phyloP scores from a whole-genome alignment of 2,113 vertebrate genomes.

The Boleophthalmus pectinirostris region DNA sequence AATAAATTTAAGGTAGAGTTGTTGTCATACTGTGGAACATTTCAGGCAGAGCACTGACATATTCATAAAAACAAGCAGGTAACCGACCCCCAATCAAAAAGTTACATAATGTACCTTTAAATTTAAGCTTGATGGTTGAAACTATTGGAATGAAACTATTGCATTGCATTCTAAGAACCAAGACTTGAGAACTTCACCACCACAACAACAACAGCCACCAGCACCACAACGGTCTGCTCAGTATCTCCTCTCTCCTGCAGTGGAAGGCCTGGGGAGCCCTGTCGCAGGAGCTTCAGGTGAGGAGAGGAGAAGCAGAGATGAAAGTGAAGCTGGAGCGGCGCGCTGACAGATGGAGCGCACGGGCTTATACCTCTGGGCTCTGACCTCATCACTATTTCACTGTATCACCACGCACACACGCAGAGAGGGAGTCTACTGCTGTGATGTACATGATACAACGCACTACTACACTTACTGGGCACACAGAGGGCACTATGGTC shows the following conservation, averaged over 20 bases:
- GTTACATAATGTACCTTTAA: too few species aligned
- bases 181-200: not conserved
- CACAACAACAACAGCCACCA: not conserved
- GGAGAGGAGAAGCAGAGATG: slow-evolving; percentile 6
- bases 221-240: not conserved
- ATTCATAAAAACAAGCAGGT: too few species aligned
- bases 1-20: too few species aligned
- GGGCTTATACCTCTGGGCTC: slow-evolving; percentile 50
- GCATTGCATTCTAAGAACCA: not conserved
- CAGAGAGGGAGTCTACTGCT: slow-evolving; percentile 32
- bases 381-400: slow-evolving; percentile 63
- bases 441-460: slow-evolving; percentile 7
- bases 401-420: slow-evolving; percentile 31
- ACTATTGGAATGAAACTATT: not conserved
- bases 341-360: slow-evolving; percentile 63
- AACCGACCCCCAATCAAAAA: too few species aligned
- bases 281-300: not conserved
- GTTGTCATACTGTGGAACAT: too few species aligned
- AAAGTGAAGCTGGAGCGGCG: slow-evolving; percentile 47
- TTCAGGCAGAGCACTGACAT: too few species aligned
- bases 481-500: too few species aligned
- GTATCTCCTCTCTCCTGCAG: not conserved
- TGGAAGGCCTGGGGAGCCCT: not conserved
- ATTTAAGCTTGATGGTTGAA: too few species aligned
- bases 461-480: slow-evolving; percentile 4